Evolutionary conservation across 2,888 invertebrate species (phyloP), one percentile per base, ranked within the genome.

Genomic region (Dendrolimus pini): DNA sequence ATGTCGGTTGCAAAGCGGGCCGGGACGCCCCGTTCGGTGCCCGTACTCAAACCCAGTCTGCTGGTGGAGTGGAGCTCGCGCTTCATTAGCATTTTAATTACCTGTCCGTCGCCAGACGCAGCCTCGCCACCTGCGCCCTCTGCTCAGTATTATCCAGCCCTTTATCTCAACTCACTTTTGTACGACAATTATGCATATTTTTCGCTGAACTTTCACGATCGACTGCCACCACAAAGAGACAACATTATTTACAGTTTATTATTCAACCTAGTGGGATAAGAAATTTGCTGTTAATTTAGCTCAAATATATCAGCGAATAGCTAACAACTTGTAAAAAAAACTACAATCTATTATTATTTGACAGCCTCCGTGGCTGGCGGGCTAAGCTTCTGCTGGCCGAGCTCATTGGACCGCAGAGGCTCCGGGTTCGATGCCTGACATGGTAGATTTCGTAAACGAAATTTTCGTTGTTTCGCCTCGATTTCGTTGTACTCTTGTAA

Each of bases 11-110:
- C 52, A 56, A 10, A 8, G 41, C 30, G 7, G 41, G 41, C 53
- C 7, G 41, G 14, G 41, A 53, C 53, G 41, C 65, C 66, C 61
- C 59, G 55, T 60, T 53, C 42, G 52, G 63, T 58, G 57, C 59
- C 63, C 60, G 53, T 56, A 52, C 57, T 58, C 60, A 47, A 9
- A 47, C 2, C 47, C 47, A 47, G 59, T 58, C 56, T 58, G 55
- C 62, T 57, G 66, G 65, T 6, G 30, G 68, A 66, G 58, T 66
- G 71, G 47, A 47, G 69, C 69, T 73, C 73, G 65, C 72, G 72
- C 69, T 74, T 85, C 80, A 87, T 89, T 89, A 83, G 77, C 89
- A 88, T 88, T 82, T 87, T 88, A 89, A 89, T 89, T 85, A 88
- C 77, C 83, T 85, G 86, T 79, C 80, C 66, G 62, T 68, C 61